Evolutionary conservation across 2,113 vertebrate species (phyloP).

Genomic region (Shinisaurus crocodilurus): DNA sequence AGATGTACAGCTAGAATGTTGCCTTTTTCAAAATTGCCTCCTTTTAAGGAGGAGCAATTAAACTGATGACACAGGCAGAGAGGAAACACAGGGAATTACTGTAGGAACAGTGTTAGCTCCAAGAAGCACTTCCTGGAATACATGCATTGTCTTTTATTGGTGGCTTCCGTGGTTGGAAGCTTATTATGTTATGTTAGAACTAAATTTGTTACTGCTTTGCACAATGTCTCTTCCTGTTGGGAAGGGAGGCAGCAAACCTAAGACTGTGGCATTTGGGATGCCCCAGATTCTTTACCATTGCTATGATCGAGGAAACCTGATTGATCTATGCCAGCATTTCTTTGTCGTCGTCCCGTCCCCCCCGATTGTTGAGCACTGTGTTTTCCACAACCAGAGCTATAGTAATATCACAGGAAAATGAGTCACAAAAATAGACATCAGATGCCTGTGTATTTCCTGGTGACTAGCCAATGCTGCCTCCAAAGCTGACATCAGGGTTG

Average conservation of each 20-base stretch:
- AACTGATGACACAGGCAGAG: neutral
- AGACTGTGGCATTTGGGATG: fast-evolving
- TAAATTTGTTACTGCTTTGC: neutral
- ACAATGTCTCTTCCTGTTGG: neutral
- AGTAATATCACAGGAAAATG: constrained; percentile 42
- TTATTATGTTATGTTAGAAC: neutral
- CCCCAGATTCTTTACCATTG: fast-evolving
- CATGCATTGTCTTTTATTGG: too few relatives aligned
- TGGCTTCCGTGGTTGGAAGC: neutral
- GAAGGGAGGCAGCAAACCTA: fast-evolving
- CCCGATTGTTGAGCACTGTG: constrained; percentile 30
- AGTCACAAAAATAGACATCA: constrained; percentile 46
- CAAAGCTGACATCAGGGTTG: neutral
- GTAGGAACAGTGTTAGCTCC: neutral
- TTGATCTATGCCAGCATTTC: neutral
- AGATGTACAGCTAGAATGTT: fast-evolving
- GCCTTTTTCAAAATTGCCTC: too few relatives aligned
- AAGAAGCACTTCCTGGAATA: neutral
- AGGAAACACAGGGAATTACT: too few relatives aligned
- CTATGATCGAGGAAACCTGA: neutral
- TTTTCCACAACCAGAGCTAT: fast-evolving
- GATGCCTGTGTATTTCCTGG: constrained; percentile 17
- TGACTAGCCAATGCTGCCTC: constrained; percentile 17
- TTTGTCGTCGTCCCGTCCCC: constrained; percentile 29
- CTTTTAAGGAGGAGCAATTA: too few relatives aligned